A percentile compares a stretch with the other conserved stretches of the same genome.
phyloP scores from a whole-genome alignment of 2,888 invertebrate genomes.

The Helobdella robusta region DNA sequence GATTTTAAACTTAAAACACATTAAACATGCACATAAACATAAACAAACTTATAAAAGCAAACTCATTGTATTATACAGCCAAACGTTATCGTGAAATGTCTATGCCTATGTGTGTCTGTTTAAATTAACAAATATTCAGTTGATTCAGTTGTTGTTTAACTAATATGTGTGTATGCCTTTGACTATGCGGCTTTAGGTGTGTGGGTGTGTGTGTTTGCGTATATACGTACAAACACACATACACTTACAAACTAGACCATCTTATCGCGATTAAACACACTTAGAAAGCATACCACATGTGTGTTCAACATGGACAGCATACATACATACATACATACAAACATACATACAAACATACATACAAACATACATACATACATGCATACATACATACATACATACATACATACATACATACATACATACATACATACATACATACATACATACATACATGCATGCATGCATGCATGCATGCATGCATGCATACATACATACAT shows the following conservation, averaged over 20 bases:
- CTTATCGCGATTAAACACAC: not conserved
- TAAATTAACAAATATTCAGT: not conserved
- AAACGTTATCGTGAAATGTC: too few species aligned
- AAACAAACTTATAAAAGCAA: too few species aligned
- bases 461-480: slow-evolving; percentile 8
- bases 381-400: slow-evolving; percentile 14
- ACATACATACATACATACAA: slow-evolving; percentile 11
- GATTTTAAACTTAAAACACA: too few species aligned
- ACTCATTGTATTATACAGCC: too few species aligned
- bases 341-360: slow-evolving; percentile 11
- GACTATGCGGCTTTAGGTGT: not conserved
- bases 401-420: slow-evolving; percentile 15
- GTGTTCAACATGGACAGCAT: too few species aligned
- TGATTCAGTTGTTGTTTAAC: not conserved
- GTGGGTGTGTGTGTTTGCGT: not conserved
- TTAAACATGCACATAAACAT: too few species aligned
- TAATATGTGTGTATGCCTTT: not conserved
- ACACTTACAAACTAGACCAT: not conserved
- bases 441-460: slow-evolving; percentile 14
- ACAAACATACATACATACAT: slow-evolving; percentile 15
- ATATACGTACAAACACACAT: slow-evolving; percentile 8
- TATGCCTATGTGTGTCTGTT: slow-evolving; percentile 13
- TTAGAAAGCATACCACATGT: too few species aligned
- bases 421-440: slow-evolving; percentile 15
- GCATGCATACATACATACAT: slow-evolving; percentile 13